Evolutionary conservation across 2,888 invertebrate genomes (phyloP), one percentile per base, ranked within the genome.

Genomic region (Thecocarcelia acutangulata): DNA sequence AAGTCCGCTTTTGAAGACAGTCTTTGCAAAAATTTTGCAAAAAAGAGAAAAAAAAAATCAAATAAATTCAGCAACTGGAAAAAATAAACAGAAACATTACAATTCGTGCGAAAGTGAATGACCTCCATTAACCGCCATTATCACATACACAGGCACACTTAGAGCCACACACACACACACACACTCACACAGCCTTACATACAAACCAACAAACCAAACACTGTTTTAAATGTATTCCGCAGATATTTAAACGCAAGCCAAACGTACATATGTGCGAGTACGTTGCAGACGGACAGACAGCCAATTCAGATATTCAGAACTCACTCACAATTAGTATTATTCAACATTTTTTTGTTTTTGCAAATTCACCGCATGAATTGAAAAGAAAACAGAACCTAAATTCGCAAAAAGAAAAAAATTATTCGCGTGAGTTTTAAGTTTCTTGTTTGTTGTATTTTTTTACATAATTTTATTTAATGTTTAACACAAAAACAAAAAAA

Each of bases 81-180:
- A 69, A 64, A 73, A 76, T 40, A 72, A 52, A 72, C 58, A 81
- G 66, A 69, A 78, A 87, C 85, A 87, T 87, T 87, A 88, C 88
- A 87, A 87, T 89, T 89, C 90, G 88, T 89, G 87, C 88, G 90
- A 90, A 90, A 90, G 90, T 90, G 90, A 90, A 90, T 90, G 90
- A 90, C 90, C 90, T 90, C 90, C 88, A 90, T 89, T 90, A 90
- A 89, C 90, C 89, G 89, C 87, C 89, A 89, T 89, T 89, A 89
- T 87, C 86, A 64, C 48, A 50, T 19, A 46, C 44, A 64, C 50
- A 40, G 12, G 40, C 24, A 59, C 19, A 52, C 8, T 11, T 12
- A n/a, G 13, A 33, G n/a, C 8, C 52, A 37, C 24, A 15, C 2
- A 40, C 11, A 56, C 24, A 50, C 17, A 48, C 12, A 21, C 44